These are phyloP conservation scores for Hyperoplus lanceolatus DNA, from an alignment of 2,797 vertebrate species.

Conservation along the genomic window DNA sequence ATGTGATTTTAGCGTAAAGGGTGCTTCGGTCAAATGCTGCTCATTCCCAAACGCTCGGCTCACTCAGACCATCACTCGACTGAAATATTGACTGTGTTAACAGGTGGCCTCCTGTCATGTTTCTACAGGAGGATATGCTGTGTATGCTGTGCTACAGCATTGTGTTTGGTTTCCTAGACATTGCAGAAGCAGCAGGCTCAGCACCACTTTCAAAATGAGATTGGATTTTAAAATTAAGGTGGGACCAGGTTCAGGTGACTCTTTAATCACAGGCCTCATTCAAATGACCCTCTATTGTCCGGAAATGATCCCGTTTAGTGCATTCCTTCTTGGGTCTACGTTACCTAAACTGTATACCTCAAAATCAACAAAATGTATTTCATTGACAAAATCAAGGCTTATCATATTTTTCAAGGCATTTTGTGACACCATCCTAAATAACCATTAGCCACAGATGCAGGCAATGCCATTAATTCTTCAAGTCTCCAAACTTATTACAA, in stretches of 20 bases:
- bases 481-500: constrained; percentile 17
- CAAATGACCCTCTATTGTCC: constrained; percentile 6
- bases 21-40: constrained; percentile 78
- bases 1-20: constrained; percentile 78
- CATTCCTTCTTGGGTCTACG: neutral
- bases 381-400: neutral
- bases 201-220: constrained; percentile 34
- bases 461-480: constrained; percentile 33
- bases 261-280: constrained; percentile 22
- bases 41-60: constrained; percentile 58
- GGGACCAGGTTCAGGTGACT: neutral
- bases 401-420: neutral
- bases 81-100: constrained; percentile 66
- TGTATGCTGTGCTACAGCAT: constrained; percentile 42
- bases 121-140: constrained; percentile 38
- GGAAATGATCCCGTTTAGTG: constrained; percentile 17
- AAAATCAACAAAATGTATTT: neutral
- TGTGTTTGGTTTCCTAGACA: constrained; percentile 28
- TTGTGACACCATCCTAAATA: constrained; percentile 7
- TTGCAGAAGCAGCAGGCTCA: constrained; percentile 24
- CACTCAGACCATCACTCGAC: constrained; percentile 74
- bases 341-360: neutral
- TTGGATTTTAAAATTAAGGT: constrained; percentile 37
- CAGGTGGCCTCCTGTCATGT: constrained; percentile 63
- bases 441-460: constrained; percentile 16